A percentile compares a stretch with the other conserved stretches of the same genome.
Conservation (phyloP, 2,888 invertebrate species). For the Auanema freiburgensis region DNA sequence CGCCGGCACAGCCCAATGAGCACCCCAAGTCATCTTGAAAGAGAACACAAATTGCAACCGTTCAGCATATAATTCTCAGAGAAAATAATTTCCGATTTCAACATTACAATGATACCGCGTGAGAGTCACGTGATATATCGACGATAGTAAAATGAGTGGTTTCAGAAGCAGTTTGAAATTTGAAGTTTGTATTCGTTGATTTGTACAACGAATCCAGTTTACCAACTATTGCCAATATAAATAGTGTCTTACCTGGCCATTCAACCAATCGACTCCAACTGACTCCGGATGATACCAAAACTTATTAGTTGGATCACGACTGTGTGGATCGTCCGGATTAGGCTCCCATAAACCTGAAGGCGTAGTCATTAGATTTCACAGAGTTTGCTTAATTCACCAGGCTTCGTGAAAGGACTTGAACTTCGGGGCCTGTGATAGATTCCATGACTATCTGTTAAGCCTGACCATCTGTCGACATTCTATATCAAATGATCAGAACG, state of each 20-base stretch:
- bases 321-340: slow-evolving; percentile 58
- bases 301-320: slow-evolving; percentile 56
- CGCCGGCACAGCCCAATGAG: slow-evolving; percentile 58
- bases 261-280: slow-evolving; percentile 54
- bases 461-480: slow-evolving; percentile 3
- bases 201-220: not conserved
- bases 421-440: slow-evolving; percentile 40
- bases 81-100: too few species aligned
- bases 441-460: slow-evolving; percentile 40
- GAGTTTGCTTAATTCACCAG: slow-evolving; percentile 15
- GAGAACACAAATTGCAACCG: not conserved
- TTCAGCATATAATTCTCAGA: too few species aligned
- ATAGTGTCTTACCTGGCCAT: slow-evolving; percentile 43
- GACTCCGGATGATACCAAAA: slow-evolving; percentile 51
- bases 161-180: not conserved
- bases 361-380: too few species aligned
- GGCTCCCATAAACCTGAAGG: slow-evolving; percentile 53
- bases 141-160: not conserved
- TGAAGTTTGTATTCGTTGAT: not conserved
- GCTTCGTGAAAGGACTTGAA: slow-evolving; percentile 50
- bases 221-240: too few species aligned
- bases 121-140: too few species aligned
- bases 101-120: too few species aligned
- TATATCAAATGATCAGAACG: too few species aligned
- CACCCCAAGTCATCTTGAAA: slow-evolving; percentile 42